A percentile compares a stretch with the other conserved stretches of the same genome.
phyloP scores from a whole-genome alignment of 2,888 invertebrate species.

The Ephialtes manifestator region DNA sequence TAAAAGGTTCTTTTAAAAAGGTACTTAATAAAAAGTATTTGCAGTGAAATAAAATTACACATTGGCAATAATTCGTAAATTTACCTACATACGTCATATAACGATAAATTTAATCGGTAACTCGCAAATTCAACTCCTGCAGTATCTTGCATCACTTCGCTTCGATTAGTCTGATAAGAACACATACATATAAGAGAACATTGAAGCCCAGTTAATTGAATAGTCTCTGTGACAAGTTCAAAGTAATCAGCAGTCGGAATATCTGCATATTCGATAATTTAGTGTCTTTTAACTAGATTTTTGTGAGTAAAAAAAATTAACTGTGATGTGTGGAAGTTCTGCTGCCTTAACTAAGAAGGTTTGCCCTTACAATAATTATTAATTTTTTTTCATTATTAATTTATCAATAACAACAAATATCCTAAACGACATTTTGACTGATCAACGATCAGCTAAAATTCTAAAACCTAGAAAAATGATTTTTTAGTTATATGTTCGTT shows the following conservation, averaged over 20 bases:
- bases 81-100: background rate
- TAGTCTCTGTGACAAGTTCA: background rate
- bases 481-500: too few relatives aligned
- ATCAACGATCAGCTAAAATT: too few relatives aligned
- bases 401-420: too few relatives aligned
- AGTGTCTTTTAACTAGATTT: background rate
- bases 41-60: too few relatives aligned
- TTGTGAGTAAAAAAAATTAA: background rate
- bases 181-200: background rate
- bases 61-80: background rate
- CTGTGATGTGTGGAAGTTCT: background rate
- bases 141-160: slow-evolving; percentile 17
- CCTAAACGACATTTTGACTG: too few relatives aligned
- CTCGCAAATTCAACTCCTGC: background rate
- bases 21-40: too few relatives aligned
- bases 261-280: background rate
- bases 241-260: background rate
- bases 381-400: too few relatives aligned
- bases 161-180: slow-evolving; percentile 1
- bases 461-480: too few relatives aligned
- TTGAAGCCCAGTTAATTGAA: background rate
- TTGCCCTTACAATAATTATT: too few relatives aligned
- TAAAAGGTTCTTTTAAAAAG: too few relatives aligned
- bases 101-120: background rate
- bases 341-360: too few relatives aligned